These are phyloP conservation scores for Piscicola geometra DNA, from an alignment of 2,888 invertebrate genomes.

Conservation along the genomic window DNA sequence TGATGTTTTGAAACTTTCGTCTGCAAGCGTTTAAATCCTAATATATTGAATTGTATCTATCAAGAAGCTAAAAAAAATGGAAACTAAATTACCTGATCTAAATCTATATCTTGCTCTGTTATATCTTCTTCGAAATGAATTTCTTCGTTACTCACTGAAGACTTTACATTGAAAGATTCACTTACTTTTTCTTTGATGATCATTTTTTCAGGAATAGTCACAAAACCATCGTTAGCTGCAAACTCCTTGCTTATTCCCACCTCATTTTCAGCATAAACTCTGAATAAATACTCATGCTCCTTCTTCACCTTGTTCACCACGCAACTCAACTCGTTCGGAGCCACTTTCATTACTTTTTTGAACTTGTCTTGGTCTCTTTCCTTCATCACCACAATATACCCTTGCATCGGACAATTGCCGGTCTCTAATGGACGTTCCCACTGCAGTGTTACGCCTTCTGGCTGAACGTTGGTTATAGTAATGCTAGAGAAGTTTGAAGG, in stretches of 20 bases:
- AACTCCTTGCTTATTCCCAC: constrained; percentile 39
- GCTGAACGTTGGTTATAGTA: constrained; percentile 20
- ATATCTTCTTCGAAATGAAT: background rate
- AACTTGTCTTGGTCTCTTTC: constrained; percentile 40
- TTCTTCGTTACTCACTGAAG: background rate
- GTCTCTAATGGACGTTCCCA: constrained; percentile 33
- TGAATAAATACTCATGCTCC: constrained; percentile 40
- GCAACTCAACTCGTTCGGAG: constrained; percentile 21
- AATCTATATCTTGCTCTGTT: background rate
- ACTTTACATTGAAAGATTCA: background rate
- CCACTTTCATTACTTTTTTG: constrained; percentile 40
- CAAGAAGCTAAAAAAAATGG: too few species aligned
- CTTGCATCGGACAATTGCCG: constrained; percentile 26
- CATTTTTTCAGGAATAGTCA: constrained; percentile 36
- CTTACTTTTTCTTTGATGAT: background rate
- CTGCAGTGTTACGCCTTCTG: constrained; percentile 27
- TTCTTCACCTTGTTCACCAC: constrained; percentile 38
- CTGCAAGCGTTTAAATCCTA: too few species aligned
- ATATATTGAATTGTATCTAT: too few species aligned
- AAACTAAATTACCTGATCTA: too few species aligned
- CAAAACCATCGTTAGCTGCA: constrained; percentile 32
- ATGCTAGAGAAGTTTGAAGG: constrained; percentile 22
- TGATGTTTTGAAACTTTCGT: background rate
- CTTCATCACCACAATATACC: constrained; percentile 40
- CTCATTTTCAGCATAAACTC: constrained; percentile 43